Percentiles rank a stretch among this genome's conserved stretches.
These are phyloP conservation scores for Trachelus stipa DNA, from an alignment of 2,888 invertebrate genomes.

Conservation along the genomic window DNA sequence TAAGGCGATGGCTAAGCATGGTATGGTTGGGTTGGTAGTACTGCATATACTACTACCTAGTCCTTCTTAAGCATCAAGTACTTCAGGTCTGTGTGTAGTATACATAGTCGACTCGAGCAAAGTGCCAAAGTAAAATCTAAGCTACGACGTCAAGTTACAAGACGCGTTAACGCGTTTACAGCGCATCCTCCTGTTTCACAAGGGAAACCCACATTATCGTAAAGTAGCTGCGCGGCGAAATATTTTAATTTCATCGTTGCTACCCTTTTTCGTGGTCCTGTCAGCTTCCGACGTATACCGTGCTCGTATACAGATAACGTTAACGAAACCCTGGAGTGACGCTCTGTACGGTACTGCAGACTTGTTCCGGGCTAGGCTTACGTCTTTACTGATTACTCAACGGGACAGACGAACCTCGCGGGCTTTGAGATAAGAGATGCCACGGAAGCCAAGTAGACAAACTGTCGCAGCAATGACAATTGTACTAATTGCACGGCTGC, in stretches of 20 bases:
- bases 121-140: background rate
- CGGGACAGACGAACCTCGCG: conserved; percentile 32
- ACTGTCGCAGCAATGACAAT: conserved; percentile 47
- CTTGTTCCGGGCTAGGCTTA: conserved; percentile 35
- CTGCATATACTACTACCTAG: background rate
- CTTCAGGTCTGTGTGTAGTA: background rate
- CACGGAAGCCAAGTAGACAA: conserved; percentile 32
- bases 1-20: background rate
- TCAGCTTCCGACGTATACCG: background rate
- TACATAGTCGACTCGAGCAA: background rate
- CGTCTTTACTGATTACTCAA: conserved; percentile 47
- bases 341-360: background rate
- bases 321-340: background rate
- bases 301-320: background rate
- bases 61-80: background rate
- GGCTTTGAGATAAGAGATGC: conserved; percentile 45
- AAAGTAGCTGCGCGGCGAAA: conserved; percentile 18
- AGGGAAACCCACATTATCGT: conserved; percentile 6
- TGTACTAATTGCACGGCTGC: conserved; percentile 52
- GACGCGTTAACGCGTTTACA: background rate
- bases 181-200: background rate
- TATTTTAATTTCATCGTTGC: conserved; percentile 11
- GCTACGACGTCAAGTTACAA: background rate
- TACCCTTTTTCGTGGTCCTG: background rate
- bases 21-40: background rate